A percentile compares a stretch with the other conserved stretches of the same genome.
Conservation (phyloP, 2,888 invertebrate genomes). For the Megalurothrips usitatus region DNA sequence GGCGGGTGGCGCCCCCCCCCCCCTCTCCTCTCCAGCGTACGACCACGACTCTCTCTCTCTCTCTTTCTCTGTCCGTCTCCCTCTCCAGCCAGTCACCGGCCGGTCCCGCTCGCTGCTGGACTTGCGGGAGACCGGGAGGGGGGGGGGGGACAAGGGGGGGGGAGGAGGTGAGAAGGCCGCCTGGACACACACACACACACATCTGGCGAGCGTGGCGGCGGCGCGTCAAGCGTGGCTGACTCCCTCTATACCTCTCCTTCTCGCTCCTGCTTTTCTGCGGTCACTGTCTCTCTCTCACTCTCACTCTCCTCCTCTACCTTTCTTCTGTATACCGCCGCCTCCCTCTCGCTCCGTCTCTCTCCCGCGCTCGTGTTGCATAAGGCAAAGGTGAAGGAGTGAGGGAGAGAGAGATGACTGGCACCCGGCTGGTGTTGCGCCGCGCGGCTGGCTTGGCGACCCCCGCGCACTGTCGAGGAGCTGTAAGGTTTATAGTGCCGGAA, state of each 20-base stretch:
- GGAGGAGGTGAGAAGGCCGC: too few relatives aligned
- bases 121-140: too few relatives aligned
- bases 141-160: too few relatives aligned
- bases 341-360: not conserved
- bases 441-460: too few relatives aligned
- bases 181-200: too few relatives aligned
- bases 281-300: not conserved
- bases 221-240: not conserved
- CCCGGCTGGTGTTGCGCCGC: too few relatives aligned
- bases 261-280: not conserved
- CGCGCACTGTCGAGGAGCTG: too few relatives aligned
- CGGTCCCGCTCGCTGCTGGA: too few relatives aligned
- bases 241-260: not conserved
- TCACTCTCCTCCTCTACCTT: not conserved
- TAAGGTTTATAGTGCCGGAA: too few relatives aligned
- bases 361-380: not conserved
- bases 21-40: not conserved
- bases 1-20: not conserved
- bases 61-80: not conserved
- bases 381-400: too few relatives aligned
- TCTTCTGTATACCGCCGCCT: not conserved
- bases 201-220: not conserved
- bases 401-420: too few relatives aligned
- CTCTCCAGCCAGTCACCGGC: not conserved
- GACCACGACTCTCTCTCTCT: not conserved